Conservation (phyloP, 2,797 vertebrate genomes). For the Amphiprion clarkii region DNA sequence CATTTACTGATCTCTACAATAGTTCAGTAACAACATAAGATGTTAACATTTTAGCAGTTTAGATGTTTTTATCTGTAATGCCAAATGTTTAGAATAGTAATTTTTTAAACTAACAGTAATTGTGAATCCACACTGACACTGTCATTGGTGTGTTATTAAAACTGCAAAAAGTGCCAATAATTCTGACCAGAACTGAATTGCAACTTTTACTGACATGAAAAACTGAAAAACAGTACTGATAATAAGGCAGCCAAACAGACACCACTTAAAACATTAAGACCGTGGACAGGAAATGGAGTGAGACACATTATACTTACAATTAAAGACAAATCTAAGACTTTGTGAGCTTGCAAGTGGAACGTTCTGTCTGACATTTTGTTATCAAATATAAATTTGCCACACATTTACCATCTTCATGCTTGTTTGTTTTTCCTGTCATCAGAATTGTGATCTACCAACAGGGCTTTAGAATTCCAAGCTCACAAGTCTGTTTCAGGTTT, state of each 20-base stretch:
- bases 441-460: neutral
- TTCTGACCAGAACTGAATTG: slow-evolving; percentile 49
- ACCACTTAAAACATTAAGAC: slow-evolving; percentile 64
- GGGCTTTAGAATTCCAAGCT: slow-evolving; percentile 30
- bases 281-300: slow-evolving; percentile 50
- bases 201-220: slow-evolving; percentile 47
- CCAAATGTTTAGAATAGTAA: slow-evolving; percentile 20
- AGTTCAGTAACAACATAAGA: slow-evolving; percentile 42
- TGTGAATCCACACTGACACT: slow-evolving; percentile 26
- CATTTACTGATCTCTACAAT: slow-evolving; percentile 34
- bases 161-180: slow-evolving; percentile 54
- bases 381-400: slow-evolving; percentile 42
- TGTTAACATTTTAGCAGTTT: slow-evolving; percentile 6
- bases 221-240: slow-evolving; percentile 69
- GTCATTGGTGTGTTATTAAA: slow-evolving; percentile 32
- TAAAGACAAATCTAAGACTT: slow-evolving; percentile 43
- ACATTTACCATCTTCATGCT: slow-evolving; percentile 4
- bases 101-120: neutral
- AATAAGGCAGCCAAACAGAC: slow-evolving; percentile 81
- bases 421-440: neutral
- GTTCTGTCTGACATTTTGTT: slow-evolving; percentile 15
- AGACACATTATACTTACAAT: slow-evolving; percentile 32
- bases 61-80: slow-evolving; percentile 9
- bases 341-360: slow-evolving; percentile 38
- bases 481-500: slow-evolving; percentile 35